Conservation (phyloP, 2,888 invertebrate species). For the Athripsodes cinereus region DNA sequence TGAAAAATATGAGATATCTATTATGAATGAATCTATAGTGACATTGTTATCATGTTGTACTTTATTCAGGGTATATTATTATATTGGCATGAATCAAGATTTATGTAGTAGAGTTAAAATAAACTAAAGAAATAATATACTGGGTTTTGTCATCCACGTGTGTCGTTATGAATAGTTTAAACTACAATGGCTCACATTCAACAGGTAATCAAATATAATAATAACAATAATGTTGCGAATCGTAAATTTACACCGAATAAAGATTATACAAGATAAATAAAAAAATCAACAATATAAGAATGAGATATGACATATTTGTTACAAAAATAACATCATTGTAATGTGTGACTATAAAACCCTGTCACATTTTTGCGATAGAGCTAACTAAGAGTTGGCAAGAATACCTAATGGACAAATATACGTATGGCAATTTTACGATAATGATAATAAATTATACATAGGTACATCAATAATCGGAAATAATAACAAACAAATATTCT, state of each 20-base stretch:
- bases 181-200: constrained; percentile 15
- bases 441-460: too few relatives aligned
- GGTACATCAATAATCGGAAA: too few relatives aligned
- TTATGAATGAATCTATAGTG: too few relatives aligned
- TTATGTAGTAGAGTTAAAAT: neutral
- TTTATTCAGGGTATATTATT: too few relatives aligned
- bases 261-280: constrained; percentile 13
- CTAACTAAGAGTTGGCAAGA: too few relatives aligned
- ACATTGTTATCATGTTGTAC: neutral
- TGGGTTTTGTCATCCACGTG: constrained; percentile 11
- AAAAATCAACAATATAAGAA: constrained; percentile 15
- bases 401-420: too few relatives aligned
- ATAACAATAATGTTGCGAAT: constrained; percentile 20
- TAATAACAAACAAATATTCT: too few relatives aligned
- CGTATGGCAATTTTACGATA: too few relatives aligned
- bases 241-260: constrained; percentile 21
- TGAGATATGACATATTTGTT: constrained; percentile 15
- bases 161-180: constrained; percentile 15
- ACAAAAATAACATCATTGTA: constrained; percentile 12
- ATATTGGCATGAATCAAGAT: constrained; percentile 1
- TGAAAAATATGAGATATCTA: too few relatives aligned
- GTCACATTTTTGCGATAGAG: too few relatives aligned
- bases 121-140: constrained; percentile 18
- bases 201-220: constrained; percentile 24
- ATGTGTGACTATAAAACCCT: too few relatives aligned